Conservation (phyloP, 2,113 vertebrate genomes). For the Corvus moneduloides region DNA sequence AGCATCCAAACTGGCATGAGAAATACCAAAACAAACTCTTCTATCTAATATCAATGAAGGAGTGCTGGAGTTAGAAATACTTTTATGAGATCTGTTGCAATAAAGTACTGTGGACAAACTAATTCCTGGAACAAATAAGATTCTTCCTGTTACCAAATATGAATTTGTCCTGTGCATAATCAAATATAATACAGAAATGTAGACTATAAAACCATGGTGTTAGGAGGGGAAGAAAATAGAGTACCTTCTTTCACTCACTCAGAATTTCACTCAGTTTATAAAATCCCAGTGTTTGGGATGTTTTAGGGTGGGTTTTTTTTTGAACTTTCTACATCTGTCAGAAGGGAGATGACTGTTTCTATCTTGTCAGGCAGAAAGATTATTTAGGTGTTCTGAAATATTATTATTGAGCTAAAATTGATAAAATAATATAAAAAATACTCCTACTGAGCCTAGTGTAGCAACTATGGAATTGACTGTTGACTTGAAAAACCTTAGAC, state of each 20-base stretch:
- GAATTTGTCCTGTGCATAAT: background rate
- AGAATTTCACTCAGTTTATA: background rate
- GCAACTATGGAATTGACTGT: background rate
- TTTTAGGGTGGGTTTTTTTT: fast-evolving
- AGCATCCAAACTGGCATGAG: background rate
- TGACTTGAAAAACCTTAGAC: background rate
- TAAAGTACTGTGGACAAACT: background rate
- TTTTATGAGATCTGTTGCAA: background rate
- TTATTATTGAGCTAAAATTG: background rate
- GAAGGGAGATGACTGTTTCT: background rate
- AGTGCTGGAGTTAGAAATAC: background rate
- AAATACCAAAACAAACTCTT: background rate
- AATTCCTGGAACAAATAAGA: background rate
- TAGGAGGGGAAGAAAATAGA: background rate
- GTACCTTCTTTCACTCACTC: background rate
- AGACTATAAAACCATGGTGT: background rate
- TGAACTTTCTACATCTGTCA: background rate
- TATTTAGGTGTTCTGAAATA: background rate
- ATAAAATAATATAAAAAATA: background rate
- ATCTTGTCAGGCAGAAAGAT: background rate
- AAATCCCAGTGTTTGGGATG: background rate
- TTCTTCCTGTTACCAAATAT: background rate
- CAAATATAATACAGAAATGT: background rate
- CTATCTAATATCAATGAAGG: background rate
- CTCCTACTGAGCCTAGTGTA: background rate